phyloP scores from a whole-genome alignment of 2,113 vertebrate genomes.

The Xyrauchen texanus region DNA sequence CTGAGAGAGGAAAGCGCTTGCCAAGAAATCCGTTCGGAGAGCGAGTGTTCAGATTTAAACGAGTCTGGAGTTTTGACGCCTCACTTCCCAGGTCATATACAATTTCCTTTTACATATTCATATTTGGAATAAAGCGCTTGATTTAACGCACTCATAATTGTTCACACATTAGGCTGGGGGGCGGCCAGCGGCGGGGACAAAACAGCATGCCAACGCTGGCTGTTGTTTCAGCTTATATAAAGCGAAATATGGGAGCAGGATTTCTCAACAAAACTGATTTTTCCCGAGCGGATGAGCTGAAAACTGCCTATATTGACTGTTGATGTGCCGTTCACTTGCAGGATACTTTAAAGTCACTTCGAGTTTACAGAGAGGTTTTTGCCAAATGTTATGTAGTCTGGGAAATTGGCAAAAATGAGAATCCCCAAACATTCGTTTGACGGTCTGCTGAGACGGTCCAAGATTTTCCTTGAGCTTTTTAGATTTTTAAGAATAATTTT shows the following conservation, averaged over 20 bases:
- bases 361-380: too few species aligned
- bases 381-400: neutral
- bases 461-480: too few species aligned
- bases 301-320: neutral
- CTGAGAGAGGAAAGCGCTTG: conserved; percentile 56
- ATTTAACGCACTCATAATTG: conserved; percentile 34
- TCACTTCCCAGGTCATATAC: conserved; percentile 61
- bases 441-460: too few species aligned
- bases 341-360: too few species aligned
- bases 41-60: conserved; percentile 58
- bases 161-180: conserved; percentile 28
- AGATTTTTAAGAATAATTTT: too few species aligned
- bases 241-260: neutral
- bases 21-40: conserved; percentile 68
- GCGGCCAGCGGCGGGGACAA: neutral
- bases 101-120: conserved; percentile 62
- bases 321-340: neutral
- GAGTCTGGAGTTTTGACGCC: conserved; percentile 63
- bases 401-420: too few species aligned
- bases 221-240: neutral
- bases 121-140: conserved; percentile 43
- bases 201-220: neutral
- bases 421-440: too few species aligned
- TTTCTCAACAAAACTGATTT: neutral
- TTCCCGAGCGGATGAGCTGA: neutral